Evolutionary conservation across 2,797 vertebrate species (phyloP).

Genomic region (Sebastiscus albofasciatus): DNA sequence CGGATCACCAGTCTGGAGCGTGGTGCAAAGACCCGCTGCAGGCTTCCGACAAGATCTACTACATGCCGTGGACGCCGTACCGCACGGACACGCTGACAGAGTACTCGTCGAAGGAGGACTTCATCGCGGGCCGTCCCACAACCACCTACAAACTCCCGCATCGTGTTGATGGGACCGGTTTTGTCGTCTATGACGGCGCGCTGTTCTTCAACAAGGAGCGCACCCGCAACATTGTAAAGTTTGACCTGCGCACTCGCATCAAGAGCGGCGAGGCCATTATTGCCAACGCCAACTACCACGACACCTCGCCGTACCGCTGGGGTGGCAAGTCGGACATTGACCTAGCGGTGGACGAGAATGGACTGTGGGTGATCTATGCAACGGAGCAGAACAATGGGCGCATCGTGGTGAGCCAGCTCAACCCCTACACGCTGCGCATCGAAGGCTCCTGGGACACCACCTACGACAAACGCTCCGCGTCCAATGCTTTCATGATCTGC

Average conservation of each 20-base stretch:
- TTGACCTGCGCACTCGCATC: constrained; percentile 95
- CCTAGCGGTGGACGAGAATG: constrained; percentile 85
- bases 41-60: constrained; percentile 98
- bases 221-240: constrained; percentile 98
- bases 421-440: constrained; percentile 85
- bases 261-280: constrained; percentile 99
- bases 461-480: constrained; percentile 85
- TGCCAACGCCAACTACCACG: constrained; percentile 89
- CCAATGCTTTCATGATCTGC: constrained; percentile 87
- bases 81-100: constrained; percentile 96
- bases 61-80: constrained; percentile 99
- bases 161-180: constrained; percentile 96
- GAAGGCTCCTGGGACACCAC: constrained; percentile 86
- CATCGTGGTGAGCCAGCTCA: constrained; percentile 86
- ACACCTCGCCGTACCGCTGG: constrained; percentile 87
- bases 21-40: constrained; percentile 99
- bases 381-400: constrained; percentile 87
- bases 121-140: constrained; percentile 95
- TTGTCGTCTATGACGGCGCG: constrained; percentile 97
- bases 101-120: constrained; percentile 98
- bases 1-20: constrained; percentile 97
- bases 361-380: constrained; percentile 87
- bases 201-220: constrained; percentile 99
- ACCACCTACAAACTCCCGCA: constrained; percentile 98
- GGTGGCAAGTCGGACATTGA: constrained; percentile 87